These are phyloP conservation scores for Acleris literana DNA, from an alignment of 2,888 invertebrate species.

Conservation along the genomic window DNA sequence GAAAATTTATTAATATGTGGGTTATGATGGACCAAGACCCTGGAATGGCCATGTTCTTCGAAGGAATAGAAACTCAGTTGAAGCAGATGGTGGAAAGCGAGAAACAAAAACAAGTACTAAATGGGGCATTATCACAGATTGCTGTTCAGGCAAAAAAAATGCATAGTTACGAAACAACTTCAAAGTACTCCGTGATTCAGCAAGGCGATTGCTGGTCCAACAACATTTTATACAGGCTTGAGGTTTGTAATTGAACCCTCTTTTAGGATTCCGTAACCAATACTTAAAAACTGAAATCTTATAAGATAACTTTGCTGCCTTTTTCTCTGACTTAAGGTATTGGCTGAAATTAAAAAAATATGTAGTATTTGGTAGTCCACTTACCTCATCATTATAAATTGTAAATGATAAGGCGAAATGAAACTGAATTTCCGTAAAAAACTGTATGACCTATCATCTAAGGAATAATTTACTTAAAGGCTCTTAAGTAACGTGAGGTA, in stretches of 20 bases:
- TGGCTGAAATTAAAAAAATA: too few species aligned
- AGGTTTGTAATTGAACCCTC: constrained; percentile 42
- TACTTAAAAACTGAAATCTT: too few species aligned
- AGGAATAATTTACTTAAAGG: too few species aligned
- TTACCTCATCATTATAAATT: too few species aligned
- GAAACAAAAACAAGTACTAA: constrained; percentile 44
- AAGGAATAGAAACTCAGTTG: constrained; percentile 39
- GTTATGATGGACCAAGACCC: neutral
- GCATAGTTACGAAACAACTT: constrained; percentile 39
- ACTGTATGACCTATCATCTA: too few species aligned
- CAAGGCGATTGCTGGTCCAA: constrained; percentile 64
- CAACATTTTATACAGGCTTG: constrained; percentile 55
- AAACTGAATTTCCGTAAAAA: too few species aligned
- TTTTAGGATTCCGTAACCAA: too few species aligned
- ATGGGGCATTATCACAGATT: constrained; percentile 38
- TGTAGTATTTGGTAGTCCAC: too few species aligned
- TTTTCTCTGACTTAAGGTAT: too few species aligned
- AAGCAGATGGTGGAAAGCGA: constrained; percentile 44
- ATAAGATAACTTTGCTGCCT: too few species aligned
- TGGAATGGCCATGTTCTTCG: constrained; percentile 20
- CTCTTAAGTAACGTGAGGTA: too few species aligned
- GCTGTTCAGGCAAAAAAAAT: constrained; percentile 32
- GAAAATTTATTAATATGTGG: constrained; percentile 44
- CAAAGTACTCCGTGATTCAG: constrained; percentile 50
- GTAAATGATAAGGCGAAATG: too few species aligned